Evolutionary conservation across 2,113 vertebrate genomes (phyloP).

Genomic region (Rhodinocichla rosea): DNA sequence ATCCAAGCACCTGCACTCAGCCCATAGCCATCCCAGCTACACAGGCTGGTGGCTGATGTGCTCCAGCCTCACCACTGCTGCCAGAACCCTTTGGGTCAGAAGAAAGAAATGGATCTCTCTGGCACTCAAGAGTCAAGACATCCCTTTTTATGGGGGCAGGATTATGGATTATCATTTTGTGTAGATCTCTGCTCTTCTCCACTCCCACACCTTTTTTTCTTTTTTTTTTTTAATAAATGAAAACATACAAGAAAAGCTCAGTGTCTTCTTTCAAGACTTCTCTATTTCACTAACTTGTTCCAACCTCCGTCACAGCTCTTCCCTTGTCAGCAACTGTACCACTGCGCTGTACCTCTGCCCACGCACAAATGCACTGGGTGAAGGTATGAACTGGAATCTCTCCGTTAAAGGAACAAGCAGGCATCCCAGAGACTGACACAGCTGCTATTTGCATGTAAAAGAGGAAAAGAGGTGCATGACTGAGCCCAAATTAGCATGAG

Average conservation of each 20-base stretch:
- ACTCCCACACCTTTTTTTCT: not conserved
- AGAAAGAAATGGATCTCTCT: not conserved
- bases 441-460: slow-evolving; percentile 62
- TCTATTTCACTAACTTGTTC: slow-evolving; percentile 28
- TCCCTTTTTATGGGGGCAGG: not conserved
- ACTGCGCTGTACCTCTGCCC: not conserved
- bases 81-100: not conserved
- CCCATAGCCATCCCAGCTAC: not conserved
- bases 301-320: slow-evolving; percentile 37
- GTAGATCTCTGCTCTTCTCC: not conserved
- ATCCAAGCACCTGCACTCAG: not conserved
- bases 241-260: slow-evolving; percentile 25
- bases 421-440: slow-evolving; percentile 61
- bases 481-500: slow-evolving; percentile 59
- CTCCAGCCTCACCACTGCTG: not conserved
- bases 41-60: not conserved
- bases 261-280: not conserved
- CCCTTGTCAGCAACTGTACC: slow-evolving; percentile 30
- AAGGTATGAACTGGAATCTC: slow-evolving; percentile 52
- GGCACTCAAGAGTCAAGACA: not conserved
- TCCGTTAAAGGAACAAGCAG: slow-evolving; percentile 42
- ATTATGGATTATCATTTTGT: not conserved
- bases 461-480: slow-evolving; percentile 60
- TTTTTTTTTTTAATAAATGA: not conserved
- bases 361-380: slow-evolving; percentile 27